These are phyloP conservation scores for Gortyna flavago DNA, from an alignment of 2,888 invertebrate genomes.

Conservation along the genomic window DNA sequence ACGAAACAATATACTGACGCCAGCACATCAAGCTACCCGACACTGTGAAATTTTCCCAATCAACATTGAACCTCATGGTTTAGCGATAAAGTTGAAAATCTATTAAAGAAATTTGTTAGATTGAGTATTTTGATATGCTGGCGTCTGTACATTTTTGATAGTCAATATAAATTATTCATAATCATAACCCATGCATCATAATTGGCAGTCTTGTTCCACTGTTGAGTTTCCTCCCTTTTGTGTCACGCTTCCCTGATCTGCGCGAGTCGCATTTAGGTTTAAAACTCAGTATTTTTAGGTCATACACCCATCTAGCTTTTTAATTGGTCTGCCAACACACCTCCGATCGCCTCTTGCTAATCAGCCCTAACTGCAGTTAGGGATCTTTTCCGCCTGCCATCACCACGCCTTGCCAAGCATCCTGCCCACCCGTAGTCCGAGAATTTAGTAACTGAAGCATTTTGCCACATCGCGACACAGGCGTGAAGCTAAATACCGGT, in stretches of 20 bases:
- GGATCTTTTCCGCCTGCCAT: neutral
- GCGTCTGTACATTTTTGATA: neutral
- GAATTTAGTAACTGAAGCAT: conserved; percentile 52
- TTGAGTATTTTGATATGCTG: too few species aligned
- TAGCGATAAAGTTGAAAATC: too few species aligned
- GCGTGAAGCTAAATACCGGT: conserved; percentile 40
- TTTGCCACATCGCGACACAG: conserved; percentile 38
- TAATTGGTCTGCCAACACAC: neutral
- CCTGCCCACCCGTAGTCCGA: neutral
- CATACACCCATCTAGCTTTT: neutral
- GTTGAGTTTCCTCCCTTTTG: neutral
- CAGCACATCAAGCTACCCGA: too few species aligned
- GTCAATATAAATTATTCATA: neutral
- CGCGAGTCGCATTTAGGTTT: too few species aligned
- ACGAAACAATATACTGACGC: neutral
- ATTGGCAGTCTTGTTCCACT: neutral
- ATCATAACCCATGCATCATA: neutral
- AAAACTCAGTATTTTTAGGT: neutral
- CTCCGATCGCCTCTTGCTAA: neutral
- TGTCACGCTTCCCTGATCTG: neutral
- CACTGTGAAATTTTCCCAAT: too few species aligned
- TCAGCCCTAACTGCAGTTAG: neutral
- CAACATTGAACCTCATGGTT: too few species aligned
- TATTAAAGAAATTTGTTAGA: too few species aligned
- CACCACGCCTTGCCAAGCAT: neutral